These are phyloP conservation scores for Bibio marci DNA, from an alignment of 2,888 invertebrate species.

Conservation along the genomic window DNA sequence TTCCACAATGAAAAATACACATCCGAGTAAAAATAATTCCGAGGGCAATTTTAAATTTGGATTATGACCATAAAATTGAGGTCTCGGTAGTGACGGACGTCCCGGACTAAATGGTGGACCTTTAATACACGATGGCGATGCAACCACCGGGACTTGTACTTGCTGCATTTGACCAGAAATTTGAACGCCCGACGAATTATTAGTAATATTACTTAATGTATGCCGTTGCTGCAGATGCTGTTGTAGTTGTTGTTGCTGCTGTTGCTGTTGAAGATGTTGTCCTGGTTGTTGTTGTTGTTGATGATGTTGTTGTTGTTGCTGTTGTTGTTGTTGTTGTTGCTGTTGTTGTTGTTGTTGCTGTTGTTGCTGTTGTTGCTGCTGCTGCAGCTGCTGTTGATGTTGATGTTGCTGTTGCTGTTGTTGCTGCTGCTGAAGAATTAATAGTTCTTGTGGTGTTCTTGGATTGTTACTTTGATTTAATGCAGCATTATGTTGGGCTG, in stretches of 20 bases:
- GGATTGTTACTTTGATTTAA: conserved; percentile 29
- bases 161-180: conserved; percentile 17
- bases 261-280: conserved; percentile 14
- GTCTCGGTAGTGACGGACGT: conserved; percentile 37
- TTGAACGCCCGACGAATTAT: conserved; percentile 21
- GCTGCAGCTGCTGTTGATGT: conserved; percentile 35
- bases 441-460: conserved; percentile 32
- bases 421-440: conserved; percentile 35
- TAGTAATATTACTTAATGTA: conserved; percentile 33
- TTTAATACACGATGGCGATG: conserved; percentile 13
- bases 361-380: conserved; percentile 32
- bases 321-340: conserved; percentile 27
- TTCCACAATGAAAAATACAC: conserved; percentile 79
- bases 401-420: conserved; percentile 33
- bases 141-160: conserved; percentile 17
- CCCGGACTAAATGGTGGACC: conserved; percentile 32
- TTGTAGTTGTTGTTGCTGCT: conserved; percentile 9
- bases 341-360: conserved; percentile 33
- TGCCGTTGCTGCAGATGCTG: neutral
- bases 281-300: conserved; percentile 26
- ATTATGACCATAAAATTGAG: conserved; percentile 86
- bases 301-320: conserved; percentile 34
- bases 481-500: conserved; percentile 59
- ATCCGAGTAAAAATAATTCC: conserved; percentile 79
- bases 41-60: conserved; percentile 77